Percentiles rank a stretch among this genome's conserved stretches.
Conservation (phyloP, 2,888 invertebrate genomes). For the Netelia virgata region DNA sequence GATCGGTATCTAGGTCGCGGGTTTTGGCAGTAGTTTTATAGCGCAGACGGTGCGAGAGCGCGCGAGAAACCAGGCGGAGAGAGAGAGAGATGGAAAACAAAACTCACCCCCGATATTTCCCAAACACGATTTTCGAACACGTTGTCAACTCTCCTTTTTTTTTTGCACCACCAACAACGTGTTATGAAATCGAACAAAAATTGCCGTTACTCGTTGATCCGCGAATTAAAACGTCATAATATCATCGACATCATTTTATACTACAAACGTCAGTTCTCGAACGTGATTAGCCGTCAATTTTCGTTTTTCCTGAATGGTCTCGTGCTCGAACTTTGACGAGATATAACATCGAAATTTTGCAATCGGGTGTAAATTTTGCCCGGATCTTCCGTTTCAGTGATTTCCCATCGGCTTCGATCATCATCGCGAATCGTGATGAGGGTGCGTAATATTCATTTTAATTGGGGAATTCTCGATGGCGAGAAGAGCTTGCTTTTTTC, state of each 20-base stretch:
- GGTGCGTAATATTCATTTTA: constrained; percentile 19
- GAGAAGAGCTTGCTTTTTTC: background rate
- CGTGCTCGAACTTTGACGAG: background rate
- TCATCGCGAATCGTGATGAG: constrained; percentile 39
- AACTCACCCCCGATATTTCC: constrained; percentile 32
- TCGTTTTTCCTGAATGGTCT: background rate
- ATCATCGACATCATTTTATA: too few relatives aligned
- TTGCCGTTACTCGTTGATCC: too few relatives aligned
- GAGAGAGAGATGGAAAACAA: constrained; percentile 42
- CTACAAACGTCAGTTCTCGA: background rate
- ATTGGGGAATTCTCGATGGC: constrained; percentile 2
- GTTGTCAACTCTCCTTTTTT: constrained; percentile 56
- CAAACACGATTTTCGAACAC: constrained; percentile 56
- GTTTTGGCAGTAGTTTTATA: constrained; percentile 83
- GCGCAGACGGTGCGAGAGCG: constrained; percentile 42
- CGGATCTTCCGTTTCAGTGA: constrained; percentile 19
- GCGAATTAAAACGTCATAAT: too few relatives aligned
- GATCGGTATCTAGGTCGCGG: constrained; percentile 85
- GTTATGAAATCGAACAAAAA: background rate
- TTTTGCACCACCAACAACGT: constrained; percentile 10
- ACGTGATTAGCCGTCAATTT: background rate
- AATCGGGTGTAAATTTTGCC: constrained; percentile 28
- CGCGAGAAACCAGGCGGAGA: constrained; percentile 51
- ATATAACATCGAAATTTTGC: constrained; percentile 12
- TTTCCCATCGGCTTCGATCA: constrained; percentile 29